Evolutionary conservation across 2,888 invertebrate genomes (phyloP).

Genomic region (Sinopyrophorus schimmeli): DNA sequence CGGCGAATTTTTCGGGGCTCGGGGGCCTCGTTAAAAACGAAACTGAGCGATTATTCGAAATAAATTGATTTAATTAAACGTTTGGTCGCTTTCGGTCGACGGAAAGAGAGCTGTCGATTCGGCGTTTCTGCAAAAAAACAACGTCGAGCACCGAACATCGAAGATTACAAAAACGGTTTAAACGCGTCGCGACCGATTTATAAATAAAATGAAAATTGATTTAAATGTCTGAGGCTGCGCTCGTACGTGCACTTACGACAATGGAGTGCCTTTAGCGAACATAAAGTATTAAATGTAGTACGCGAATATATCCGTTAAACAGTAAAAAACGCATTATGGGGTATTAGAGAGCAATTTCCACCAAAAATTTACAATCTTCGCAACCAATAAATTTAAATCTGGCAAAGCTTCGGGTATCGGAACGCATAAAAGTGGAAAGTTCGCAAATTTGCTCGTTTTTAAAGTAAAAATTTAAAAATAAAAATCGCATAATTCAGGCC

Average conservation of each 20-base stretch:
- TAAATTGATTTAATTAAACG: too few species aligned
- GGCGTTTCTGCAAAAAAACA: too few species aligned
- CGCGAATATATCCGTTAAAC: slow-evolving; percentile 1
- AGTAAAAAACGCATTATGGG: slow-evolving; percentile 18
- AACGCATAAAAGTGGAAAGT: slow-evolving; percentile 9
- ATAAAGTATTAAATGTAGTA: slow-evolving; percentile 6
- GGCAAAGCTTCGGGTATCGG: slow-evolving; percentile 3
- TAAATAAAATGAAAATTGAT: too few species aligned
- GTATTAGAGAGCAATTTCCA: slow-evolving; percentile 7
- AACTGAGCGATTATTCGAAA: too few species aligned
- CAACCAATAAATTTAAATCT: slow-evolving; percentile 16
- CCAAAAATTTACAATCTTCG: slow-evolving; percentile 12
- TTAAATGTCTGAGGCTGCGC: too few species aligned
- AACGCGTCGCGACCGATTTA: too few species aligned
- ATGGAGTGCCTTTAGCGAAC: neutral
- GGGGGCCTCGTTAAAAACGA: too few species aligned
- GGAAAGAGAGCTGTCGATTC: too few species aligned
- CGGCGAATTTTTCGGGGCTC: too few species aligned
- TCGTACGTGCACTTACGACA: slow-evolving; percentile 6
- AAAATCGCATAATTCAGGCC: slow-evolving; percentile 19
- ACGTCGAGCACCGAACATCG: too few species aligned
- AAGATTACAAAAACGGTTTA: too few species aligned
- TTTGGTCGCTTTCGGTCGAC: too few species aligned
- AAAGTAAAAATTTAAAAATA: slow-evolving; percentile 21
- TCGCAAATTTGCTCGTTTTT: slow-evolving; percentile 10